Percentiles rank a stretch among this genome's conserved stretches.
Conservation (phyloP, 2,113 vertebrate genomes). For the Cygnus buccinator region DNA sequence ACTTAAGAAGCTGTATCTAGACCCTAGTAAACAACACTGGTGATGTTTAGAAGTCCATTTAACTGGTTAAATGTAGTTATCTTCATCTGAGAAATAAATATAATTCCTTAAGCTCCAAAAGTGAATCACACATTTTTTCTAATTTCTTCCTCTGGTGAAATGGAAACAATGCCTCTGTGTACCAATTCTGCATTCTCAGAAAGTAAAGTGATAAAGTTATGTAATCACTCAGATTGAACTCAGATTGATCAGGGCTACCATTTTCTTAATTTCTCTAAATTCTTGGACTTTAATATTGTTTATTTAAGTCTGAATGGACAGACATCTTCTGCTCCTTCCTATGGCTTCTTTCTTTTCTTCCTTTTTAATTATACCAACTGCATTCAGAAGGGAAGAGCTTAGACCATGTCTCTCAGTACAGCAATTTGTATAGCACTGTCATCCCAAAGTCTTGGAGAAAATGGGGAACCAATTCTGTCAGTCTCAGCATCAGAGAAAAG, state of each 20-base stretch:
- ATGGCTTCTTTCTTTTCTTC: not conserved
- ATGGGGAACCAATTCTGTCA: not conserved
- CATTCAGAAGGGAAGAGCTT: not conserved
- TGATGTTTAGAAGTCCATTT: not conserved
- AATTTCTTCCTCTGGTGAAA: not conserved
- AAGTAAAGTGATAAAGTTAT: not conserved
- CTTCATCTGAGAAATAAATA: not conserved
- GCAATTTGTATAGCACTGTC: not conserved
- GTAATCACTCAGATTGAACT: not conserved
- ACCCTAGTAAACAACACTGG: not conserved
- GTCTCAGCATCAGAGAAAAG: not conserved
- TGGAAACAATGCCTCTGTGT: not conserved
- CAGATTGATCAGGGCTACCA: fast-evolving
- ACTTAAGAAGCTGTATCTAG: not conserved
- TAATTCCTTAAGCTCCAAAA: not conserved
- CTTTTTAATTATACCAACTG: not conserved
- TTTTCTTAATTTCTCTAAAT: not conserved
- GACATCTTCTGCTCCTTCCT: not conserved
- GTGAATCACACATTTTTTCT: fast-evolving
- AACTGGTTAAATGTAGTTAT: not conserved
- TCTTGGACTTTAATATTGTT: not conserved
- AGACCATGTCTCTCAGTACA: not conserved
- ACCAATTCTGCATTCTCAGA: not conserved
- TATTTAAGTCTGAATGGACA: not conserved
- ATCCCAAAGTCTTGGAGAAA: not conserved